These are phyloP conservation scores for Aphelenchoides besseyi DNA, from an alignment of 1,140 invertebrate species.

Conservation along the genomic window DNA sequence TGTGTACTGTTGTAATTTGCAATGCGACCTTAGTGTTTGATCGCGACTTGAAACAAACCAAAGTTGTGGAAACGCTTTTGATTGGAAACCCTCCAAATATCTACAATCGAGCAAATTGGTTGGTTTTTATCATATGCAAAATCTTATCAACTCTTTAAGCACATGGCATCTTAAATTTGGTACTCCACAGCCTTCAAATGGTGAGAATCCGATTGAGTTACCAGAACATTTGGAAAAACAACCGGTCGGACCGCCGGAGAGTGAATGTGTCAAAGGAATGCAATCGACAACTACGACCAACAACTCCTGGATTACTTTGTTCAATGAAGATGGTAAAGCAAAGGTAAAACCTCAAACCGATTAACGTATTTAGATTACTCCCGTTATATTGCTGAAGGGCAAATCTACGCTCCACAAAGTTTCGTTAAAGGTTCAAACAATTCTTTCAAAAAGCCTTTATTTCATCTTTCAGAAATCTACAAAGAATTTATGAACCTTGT, in stretches of 20 bases:
- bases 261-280: conserved; percentile 17
- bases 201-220: neutral
- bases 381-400: conserved; percentile 35
- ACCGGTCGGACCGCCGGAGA: neutral
- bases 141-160: neutral
- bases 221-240: neutral
- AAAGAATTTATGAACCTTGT: conserved; percentile 29
- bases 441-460: neutral
- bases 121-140: no score
- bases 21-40: conserved; percentile 32
- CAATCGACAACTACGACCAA: conserved; percentile 18
- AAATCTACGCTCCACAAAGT: conserved; percentile 34
- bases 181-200: neutral
- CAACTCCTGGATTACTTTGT: conserved; percentile 36
- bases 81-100: conserved; percentile 27
- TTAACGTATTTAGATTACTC: conserved; percentile 35
- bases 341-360: neutral
- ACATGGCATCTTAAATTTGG: conserved; percentile 4
- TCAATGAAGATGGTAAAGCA: conserved; percentile 34
- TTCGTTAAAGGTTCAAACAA: conserved; percentile 18
- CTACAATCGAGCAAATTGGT: conserved; percentile 33
- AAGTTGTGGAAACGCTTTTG: conserved; percentile 33
- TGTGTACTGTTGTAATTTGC: conserved; percentile 32
- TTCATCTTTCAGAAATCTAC: conserved; percentile 15
- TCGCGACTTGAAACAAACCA: conserved; percentile 1